A percentile compares a stretch with the other conserved stretches of the same genome.
Conservation (phyloP, 2,113 vertebrate species). For the Nicator chloris region DNA sequence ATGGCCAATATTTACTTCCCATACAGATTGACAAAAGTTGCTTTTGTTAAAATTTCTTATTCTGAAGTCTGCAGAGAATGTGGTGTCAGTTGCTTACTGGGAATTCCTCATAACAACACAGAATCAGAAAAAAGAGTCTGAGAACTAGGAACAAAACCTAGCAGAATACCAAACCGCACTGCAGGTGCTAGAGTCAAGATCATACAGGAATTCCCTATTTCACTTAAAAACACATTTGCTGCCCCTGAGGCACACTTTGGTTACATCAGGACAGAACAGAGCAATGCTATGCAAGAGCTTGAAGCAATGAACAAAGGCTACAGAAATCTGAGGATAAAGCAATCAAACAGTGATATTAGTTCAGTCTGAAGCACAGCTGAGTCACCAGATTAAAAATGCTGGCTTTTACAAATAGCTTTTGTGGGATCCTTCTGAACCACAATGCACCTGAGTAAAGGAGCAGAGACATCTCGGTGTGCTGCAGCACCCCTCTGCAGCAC, state of each 20-base stretch:
- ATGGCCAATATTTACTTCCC: slow-evolving; percentile 29
- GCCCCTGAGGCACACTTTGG: background rate
- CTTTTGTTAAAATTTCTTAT: background rate
- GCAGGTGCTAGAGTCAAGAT: background rate
- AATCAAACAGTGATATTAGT: background rate
- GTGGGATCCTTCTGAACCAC: background rate
- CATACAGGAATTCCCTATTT: background rate
- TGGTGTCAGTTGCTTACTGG: background rate
- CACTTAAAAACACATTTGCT: background rate
- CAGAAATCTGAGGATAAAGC: background rate
- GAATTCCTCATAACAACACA: background rate
- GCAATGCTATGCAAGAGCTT: background rate
- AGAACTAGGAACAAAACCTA: background rate
- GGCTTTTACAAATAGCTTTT: background rate
- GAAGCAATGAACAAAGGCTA: background rate
- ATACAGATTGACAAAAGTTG: background rate
- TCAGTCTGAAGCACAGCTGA: background rate
- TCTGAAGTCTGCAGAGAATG: background rate
- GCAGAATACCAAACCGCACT: background rate
- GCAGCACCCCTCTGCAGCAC: background rate
- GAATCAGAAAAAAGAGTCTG: background rate
- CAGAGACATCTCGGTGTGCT: rapidly evolving
- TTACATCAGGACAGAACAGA: background rate
- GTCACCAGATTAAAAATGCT: background rate
- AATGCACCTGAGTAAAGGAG: background rate